Evolutionary conservation across 1,140 invertebrate species (phyloP), one percentile per base, ranked within the genome.

Genomic region (Cotesia typhae): DNA sequence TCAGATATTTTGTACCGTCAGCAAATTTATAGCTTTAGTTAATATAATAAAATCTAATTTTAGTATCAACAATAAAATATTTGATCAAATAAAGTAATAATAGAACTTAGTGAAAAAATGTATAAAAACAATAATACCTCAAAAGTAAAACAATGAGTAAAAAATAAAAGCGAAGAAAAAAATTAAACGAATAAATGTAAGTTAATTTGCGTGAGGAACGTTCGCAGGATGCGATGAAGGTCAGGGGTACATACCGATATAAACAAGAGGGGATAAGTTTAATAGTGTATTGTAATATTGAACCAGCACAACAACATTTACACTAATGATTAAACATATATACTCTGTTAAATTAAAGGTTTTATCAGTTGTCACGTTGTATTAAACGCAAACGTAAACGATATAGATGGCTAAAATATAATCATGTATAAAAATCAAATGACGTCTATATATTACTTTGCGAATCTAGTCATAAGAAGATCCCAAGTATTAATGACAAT

Each of bases 161-260:
- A 28, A 28, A 28, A 28, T 28, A 57, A 57, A 5, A 57, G 53
- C n/a, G 53, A 12, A 57, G 7, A 57, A 57, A n/a, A 57, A 57
- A 52, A 41, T 17, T 28, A 36, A 10, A 52, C 3, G 41, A 47
- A 47, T 67, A 28, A 61, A 28, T 61, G 20, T 6, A 61, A 61
- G 7, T 28, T 47, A 61, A 61, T 61, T 28, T 28, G 10, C 28
- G 59, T 61, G 17, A 61, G 35, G 17, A 69, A 57, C 55, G 36
- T 69, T 36, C 35, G 60, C 37, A 74, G 73, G 75, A 77, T 70
- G 63, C 41, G 14, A 41, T 57, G 65, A 77, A 77, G 76, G 76
- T 75, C 76, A 72, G 67, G 59, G 41, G 41, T 47, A 47, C 41
- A 63, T 52, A 61, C 57, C 37, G 7, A 35, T 10, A 17, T 57